Evolutionary conservation across 2,797 vertebrate genomes (phyloP).

Genomic region (Neostethus bicornis): DNA sequence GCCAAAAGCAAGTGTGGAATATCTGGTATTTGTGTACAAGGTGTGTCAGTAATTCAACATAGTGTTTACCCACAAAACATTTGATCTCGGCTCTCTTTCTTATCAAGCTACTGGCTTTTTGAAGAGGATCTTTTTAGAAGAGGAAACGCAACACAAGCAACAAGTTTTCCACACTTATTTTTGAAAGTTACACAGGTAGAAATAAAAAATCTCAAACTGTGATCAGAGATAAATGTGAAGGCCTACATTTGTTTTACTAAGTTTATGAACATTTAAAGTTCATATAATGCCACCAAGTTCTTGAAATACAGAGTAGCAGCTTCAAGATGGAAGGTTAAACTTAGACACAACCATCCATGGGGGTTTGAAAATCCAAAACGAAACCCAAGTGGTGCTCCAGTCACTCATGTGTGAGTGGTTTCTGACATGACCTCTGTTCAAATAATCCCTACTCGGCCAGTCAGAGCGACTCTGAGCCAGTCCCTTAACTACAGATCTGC

Average conservation of each 20-base stretch:
- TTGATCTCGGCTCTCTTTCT: conserved; percentile 27
- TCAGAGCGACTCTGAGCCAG: no score
- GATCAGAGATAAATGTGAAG: neutral
- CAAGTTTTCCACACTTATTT: neutral
- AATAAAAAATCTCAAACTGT: conserved; percentile 2
- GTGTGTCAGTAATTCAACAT: conserved; percentile 15
- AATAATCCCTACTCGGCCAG: no score
- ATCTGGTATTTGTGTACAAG: conserved; percentile 34
- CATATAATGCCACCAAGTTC: neutral
- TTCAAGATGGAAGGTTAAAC: neutral
- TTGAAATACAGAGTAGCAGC: neutral
- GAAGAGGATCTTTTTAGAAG: conserved; percentile 10
- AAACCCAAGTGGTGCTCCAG: no score
- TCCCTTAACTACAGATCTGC: no score
- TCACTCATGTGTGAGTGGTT: no score
- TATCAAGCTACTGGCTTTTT: conserved; percentile 22
- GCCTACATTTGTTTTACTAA: neutral
- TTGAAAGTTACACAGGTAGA: conserved; percentile 7
- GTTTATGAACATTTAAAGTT: neutral
- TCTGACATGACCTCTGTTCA: no score
- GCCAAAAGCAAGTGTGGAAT: conserved; percentile 10
- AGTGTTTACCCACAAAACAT: conserved; percentile 33
- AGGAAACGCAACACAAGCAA: neutral
- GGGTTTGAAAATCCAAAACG: no score
- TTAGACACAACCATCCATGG: no score